These are phyloP conservation scores for Muscicapa comitata DNA, from an alignment of 2,797 vertebrate species.

Conservation along the genomic window DNA sequence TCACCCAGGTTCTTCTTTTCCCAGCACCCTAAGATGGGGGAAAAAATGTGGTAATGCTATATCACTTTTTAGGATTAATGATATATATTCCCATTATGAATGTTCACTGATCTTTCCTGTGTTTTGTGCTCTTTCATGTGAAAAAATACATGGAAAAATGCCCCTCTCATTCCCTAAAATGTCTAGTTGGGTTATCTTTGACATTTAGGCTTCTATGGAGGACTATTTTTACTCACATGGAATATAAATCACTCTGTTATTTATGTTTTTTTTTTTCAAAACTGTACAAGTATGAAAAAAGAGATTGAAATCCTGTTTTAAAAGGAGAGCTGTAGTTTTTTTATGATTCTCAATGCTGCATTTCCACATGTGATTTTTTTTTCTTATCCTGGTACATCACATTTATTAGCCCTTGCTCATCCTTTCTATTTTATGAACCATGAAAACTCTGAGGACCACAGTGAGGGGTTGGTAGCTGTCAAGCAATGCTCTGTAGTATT, in stretches of 20 bases:
- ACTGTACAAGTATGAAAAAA: neutral
- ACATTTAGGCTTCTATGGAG: neutral
- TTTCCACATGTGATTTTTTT: neutral
- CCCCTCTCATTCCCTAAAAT: neutral
- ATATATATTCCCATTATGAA: accelerated
- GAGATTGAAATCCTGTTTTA: neutral
- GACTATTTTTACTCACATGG: neutral
- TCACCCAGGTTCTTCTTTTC: neutral
- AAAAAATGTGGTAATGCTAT: neutral
- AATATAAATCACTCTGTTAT: neutral
- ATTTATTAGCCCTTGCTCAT: neutral
- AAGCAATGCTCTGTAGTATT: neutral
- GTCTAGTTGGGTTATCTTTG: neutral
- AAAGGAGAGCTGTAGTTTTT: neutral
- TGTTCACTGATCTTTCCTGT: neutral
- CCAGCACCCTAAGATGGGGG: neutral
- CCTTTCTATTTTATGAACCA: neutral
- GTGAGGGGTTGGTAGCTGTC: slow-evolving; percentile 1
- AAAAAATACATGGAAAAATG: neutral
- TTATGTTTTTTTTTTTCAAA: accelerated
- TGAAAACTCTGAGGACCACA: neutral
- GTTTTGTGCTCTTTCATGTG: neutral
- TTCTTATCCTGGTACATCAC: neutral
- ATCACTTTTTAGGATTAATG: neutral
- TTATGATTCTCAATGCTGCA: neutral